Base-by-base conservation (phyloP, 2,797 vertebrate species). In the Clarias platycephalus region DNA sequence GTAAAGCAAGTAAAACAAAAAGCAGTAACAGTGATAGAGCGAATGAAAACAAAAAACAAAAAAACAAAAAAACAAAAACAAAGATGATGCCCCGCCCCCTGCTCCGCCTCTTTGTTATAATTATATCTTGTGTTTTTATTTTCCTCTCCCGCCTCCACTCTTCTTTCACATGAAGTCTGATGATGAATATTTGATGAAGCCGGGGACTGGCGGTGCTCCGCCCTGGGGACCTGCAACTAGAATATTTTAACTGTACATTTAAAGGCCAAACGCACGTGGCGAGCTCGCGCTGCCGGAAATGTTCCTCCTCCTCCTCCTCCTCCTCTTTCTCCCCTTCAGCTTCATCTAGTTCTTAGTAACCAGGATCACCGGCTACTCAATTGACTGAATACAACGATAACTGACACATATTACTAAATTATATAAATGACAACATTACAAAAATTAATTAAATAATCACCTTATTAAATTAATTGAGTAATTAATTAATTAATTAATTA, bases 231-330 rank as follows among this genome's bases (percentile, higher is more conserved):
- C 84, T 57, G 89, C 92, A 95, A 95, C 95, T 95, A 95, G 97
- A 98, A 99, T 98, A 98, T 98, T 98, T 97, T 97, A 98, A 98
- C 97, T 97, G 97, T 98, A 98, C 97, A 96, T 97, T 98, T 97
- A 97, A 96, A 97, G 60, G 71, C 96, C 96, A 95, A 97, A 83
- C 82, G 62, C 70, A 63, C 82, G 71, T 83, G 78, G 78, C 40
- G 75, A 77, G 57, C 75, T 49, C 40, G 24, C 64, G 77, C 40
- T 80, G 62, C 40, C 62, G 78, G 77, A 53, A 80, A 9, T 66
- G 15, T 49, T 8, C 9, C 0, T 31, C 16, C 10, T 22, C 40
- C 28, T 8, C 9, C 0, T 31, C 16, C 10, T 22, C 40, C 28
- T 49, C 37, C 4, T 60, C 75, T 58, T 60, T 22, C 16, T 62